Base-by-base conservation (phyloP, 2,888 invertebrate species). In the Philereme transversata region DNA sequence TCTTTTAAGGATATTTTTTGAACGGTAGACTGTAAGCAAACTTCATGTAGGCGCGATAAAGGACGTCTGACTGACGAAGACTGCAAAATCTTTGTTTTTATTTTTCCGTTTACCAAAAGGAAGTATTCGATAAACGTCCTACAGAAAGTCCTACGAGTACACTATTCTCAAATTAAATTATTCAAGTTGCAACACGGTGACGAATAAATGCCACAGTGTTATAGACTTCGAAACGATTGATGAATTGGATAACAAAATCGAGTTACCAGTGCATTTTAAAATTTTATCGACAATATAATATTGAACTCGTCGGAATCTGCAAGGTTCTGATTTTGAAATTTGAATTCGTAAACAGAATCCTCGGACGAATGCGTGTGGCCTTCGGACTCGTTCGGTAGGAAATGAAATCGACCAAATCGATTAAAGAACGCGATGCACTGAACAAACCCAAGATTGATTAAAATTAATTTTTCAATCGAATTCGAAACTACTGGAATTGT, bases 401-500 rank as follows among this genome's bases (percentile, higher is more conserved):
- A 75, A 72, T 76, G 77, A 80, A 79, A 81, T 77, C 77, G 68
- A 62, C 8, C 49, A 64, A 56, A 57, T 22, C 49, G 57, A 61
- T 77, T 75, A 68, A 68, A 59, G 43, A 51, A 55, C 22, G n/a
- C 38, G 70, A 73, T 57, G 48, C 48, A 74, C 55, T 10, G 43
- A 22, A 22, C 22, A 22, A 54, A 52, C 48, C 11, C 10, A 46
- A 43, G 10, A 46, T 46, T 10, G 33, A 52, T 52, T 52, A 8
- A 41, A 36, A 47, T 33, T 47, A 40, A 47, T 9, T 54, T 45
- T 45, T 45, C 22, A 45, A 45, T 7, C 45, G 11, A 36, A 22
- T 22, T 22, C 22, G 22, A 2, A 2, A 51, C n/a, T 43, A n/a
- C 43, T 43, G 22, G 45, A 45, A 22, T 22, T 45, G 1, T 0